Evolutionary conservation across 2,888 invertebrate species (phyloP).

Genomic region (Micoletzkya japonica): DNA sequence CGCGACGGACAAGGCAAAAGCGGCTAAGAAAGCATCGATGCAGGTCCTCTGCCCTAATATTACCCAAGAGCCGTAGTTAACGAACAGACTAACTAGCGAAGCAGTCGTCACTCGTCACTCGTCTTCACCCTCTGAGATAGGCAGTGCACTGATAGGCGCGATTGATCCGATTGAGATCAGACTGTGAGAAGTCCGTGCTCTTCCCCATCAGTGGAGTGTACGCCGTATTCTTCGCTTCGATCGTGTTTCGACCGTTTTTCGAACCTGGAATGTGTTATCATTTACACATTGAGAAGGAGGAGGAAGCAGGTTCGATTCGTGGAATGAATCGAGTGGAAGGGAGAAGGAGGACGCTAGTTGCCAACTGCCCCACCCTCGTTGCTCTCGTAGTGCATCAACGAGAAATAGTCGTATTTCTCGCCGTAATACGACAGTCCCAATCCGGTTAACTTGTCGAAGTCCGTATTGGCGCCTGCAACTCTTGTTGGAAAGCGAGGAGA

Average conservation of each 20-base stretch:
- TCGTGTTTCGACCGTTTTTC: slow-evolving; percentile 59
- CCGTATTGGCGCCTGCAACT: slow-evolving; percentile 57
- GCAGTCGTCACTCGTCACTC: no score
- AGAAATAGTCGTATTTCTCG: slow-evolving; percentile 60
- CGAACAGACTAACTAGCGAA: no score
- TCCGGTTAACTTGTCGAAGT: slow-evolving; percentile 59
- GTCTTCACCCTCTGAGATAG: slow-evolving; percentile 14
- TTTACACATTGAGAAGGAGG: neutral
- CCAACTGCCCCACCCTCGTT: slow-evolving; percentile 36
- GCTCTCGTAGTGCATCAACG: slow-evolving; percentile 60
- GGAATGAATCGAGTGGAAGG: neutral
- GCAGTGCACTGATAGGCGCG: slow-evolving; percentile 51
- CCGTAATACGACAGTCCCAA: slow-evolving; percentile 60
- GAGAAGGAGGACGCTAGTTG: neutral
- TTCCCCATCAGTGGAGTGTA: slow-evolving; percentile 60
- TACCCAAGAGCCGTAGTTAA: no score
- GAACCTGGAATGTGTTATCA: slow-evolving; percentile 33
- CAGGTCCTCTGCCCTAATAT: no score
- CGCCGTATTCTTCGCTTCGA: slow-evolving; percentile 52
- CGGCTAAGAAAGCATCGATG: no score
- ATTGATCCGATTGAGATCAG: slow-evolving; percentile 59
- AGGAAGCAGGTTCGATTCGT: no score
- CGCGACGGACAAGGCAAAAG: no score
- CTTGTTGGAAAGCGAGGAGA: neutral
- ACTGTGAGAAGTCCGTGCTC: slow-evolving; percentile 55